Evolutionary conservation across 30 jellyfish, hydroid and myxozoan species (phyloP), one percentile per base, ranked within the genome.

Genomic region (Aurelia aurita): DNA sequence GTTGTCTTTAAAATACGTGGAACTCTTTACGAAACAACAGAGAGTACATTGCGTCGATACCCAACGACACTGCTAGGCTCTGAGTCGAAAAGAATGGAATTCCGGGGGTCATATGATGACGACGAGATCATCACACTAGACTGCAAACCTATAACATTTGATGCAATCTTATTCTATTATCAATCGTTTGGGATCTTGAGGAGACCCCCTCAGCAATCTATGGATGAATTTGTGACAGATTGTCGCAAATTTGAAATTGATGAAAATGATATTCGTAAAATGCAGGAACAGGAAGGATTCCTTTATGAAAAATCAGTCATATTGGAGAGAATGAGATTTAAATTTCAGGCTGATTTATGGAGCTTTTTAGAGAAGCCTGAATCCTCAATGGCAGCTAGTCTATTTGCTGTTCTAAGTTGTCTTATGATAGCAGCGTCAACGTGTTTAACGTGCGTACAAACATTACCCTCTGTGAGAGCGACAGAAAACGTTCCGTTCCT

Each of bases 31-130:
- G 99, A 94, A 79, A 94, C 99, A 43, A 73, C 85, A 28, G 93
- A 83, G 29, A 61, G 78, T 46, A 94, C 99, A 27, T 57, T 94
- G 87, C 87, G 59, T 27, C 84, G 99, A 22, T 94, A 64, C 54
- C 99, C 99, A n/a, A 26, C 61, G 28, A 94, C 99, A 7, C 58
- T 85, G 15, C 93, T 94, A 19, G 99, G 96, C 58, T 64, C 91
- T 11, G 69, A 80, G 45, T 18, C 83, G 9, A 69, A 64, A 58
- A 76, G 95, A 47, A 47, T 31, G 51, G 84, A 34, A 6, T 63
- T 22, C 25, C 84, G 44, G 66, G 79, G 65, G 20, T 20, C 29
- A 0, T 47, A 29, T 21, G 23, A 69, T 14, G 74, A 47, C 1
- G 81, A 71, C 1, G 86, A 61, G 46, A 39, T 26, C 58, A 44